Evolutionary conservation across 1,140 invertebrate species (phyloP).

Genomic region (Argopecten irradians): DNA sequence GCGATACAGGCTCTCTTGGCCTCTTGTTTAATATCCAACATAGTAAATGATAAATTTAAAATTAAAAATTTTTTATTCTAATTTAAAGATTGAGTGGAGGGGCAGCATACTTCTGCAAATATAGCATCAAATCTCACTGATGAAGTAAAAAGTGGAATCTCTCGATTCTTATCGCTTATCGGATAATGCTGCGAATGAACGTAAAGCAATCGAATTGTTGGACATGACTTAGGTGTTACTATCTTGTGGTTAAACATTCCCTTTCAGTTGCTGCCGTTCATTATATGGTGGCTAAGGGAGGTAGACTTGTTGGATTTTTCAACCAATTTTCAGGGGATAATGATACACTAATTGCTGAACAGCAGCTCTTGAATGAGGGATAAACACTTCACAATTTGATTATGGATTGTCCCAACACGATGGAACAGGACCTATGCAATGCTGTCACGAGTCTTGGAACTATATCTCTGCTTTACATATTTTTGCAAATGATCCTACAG

Average conservation of each 20-base stretch:
- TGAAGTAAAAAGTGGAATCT: not conserved
- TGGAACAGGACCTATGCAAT: conserved; percentile 30
- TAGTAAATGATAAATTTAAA: too few species aligned
- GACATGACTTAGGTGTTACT: conserved; percentile 42
- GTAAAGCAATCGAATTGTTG: conserved; percentile 32
- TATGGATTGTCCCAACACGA: conserved; percentile 34
- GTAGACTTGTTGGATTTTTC: conserved; percentile 40
- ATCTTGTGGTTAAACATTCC: conserved; percentile 37
- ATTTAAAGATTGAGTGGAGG: too few species aligned
- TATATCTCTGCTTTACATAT: not conserved
- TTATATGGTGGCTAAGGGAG: conserved; percentile 5
- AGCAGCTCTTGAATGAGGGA: not conserved
- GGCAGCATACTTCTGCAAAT: not conserved
- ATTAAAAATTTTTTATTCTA: too few species aligned
- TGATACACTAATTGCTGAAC: conserved; percentile 32
- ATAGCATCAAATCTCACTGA: not conserved
- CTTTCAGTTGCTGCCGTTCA: conserved; percentile 19
- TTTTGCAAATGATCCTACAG: not conserved
- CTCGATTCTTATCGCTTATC: conserved; percentile 27
- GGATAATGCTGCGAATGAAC: conserved; percentile 45
- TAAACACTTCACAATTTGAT: conserved; percentile 20
- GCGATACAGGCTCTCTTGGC: too few species aligned
- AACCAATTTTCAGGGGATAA: conserved; percentile 32
- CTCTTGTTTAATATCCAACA: too few species aligned
- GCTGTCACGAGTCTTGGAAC: conserved; percentile 18